These are phyloP conservation scores for Calameuta filiformis DNA, from an alignment of 2,888 invertebrate species.

Conservation along the genomic window DNA sequence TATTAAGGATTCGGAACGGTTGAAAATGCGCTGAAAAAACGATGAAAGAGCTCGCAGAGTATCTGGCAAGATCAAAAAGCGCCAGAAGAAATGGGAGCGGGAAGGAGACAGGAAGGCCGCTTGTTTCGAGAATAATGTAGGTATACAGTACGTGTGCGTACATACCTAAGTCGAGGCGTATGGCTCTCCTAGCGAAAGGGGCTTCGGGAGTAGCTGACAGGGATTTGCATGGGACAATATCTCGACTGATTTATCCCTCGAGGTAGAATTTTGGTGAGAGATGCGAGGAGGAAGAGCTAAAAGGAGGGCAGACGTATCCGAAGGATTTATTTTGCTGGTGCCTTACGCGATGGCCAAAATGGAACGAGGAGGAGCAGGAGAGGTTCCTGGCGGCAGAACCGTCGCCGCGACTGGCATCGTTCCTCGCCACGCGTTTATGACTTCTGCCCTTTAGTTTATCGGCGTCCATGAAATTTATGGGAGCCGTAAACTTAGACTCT, in stretches of 20 bases:
- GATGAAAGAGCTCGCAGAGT: too few relatives aligned
- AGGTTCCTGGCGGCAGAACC: background rate
- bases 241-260: conserved; percentile 53
- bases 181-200: background rate
- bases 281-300: conserved; percentile 19
- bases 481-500: conserved; percentile 32
- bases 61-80: too few relatives aligned
- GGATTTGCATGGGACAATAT: conserved; percentile 60
- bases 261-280: conserved; percentile 23
- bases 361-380: background rate
- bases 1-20: background rate
- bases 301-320: conserved; percentile 36
- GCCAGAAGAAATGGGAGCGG: too few relatives aligned
- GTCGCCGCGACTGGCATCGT: conserved; percentile 1
- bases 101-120: too few relatives aligned
- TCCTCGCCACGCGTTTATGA: conserved; percentile 34
- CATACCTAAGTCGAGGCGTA: conserved; percentile 12
- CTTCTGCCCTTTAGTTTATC: conserved; percentile 48
- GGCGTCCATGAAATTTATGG: conserved; percentile 41
- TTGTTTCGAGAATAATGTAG: background rate
- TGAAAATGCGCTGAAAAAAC: background rate
- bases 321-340: conserved; percentile 49
- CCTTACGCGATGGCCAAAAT: conserved; percentile 26
- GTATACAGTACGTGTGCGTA: conserved; percentile 12
- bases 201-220: conserved; percentile 33